Evolutionary conservation across 2,113 vertebrate species (phyloP).

Genomic region (Megaceryle maxima): DNA sequence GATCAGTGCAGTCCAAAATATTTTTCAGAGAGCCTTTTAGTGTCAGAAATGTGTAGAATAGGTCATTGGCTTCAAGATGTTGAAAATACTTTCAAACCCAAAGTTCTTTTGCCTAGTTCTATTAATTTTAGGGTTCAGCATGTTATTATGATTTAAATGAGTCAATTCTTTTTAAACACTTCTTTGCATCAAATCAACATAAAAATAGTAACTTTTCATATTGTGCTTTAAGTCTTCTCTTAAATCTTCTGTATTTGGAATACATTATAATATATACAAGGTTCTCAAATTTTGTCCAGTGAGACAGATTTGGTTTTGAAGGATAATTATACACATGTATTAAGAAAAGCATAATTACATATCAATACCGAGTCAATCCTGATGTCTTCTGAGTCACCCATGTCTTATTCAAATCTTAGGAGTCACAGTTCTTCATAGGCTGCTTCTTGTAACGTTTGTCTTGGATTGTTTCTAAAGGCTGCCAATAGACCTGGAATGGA

Average conservation of each 20-base stretch:
- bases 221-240: background rate
- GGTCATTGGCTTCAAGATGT: rapidly evolving
- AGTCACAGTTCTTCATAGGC: background rate
- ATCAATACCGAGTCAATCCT: background rate
- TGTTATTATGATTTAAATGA: background rate
- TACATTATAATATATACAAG: background rate
- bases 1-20: background rate
- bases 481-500: background rate
- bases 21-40: background rate
- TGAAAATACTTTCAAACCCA: background rate
- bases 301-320: background rate
- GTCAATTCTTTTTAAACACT: background rate
- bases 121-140: background rate
- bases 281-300: background rate
- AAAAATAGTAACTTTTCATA: background rate
- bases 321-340: rapidly evolving
- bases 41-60: background rate
- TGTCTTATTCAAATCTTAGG: background rate
- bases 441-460: background rate
- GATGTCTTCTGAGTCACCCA: background rate
- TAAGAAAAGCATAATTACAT: background rate
- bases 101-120: background rate
- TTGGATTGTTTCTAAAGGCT: background rate
- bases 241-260: background rate
- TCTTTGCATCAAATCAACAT: background rate